phyloP scores from a whole-genome alignment of 2,888 invertebrate species.

The Candidula unifasciata region DNA sequence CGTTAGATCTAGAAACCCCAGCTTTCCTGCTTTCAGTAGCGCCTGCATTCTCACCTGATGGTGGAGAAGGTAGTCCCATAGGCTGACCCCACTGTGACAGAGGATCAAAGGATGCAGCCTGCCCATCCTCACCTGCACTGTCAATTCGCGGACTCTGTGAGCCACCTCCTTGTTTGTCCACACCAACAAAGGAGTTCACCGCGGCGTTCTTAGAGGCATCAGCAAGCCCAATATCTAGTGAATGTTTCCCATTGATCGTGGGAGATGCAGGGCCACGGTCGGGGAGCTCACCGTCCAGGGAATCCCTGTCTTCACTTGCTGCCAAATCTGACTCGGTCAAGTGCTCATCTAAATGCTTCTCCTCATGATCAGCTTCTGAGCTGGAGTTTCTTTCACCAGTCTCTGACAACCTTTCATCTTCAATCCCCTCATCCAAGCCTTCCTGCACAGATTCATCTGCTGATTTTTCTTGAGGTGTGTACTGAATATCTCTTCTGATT shows the following conservation, averaged over 20 bases:
- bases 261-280: conserved; percentile 55
- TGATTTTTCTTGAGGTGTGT: conserved; percentile 50
- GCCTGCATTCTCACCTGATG: conserved; percentile 64
- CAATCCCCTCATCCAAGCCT: conserved; percentile 44
- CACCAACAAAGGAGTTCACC: conserved; percentile 58
- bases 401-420: too few relatives aligned
- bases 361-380: conserved; percentile 59
- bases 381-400: conserved; percentile 57
- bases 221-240: background rate
- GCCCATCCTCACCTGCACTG: conserved; percentile 53
- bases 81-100: conserved; percentile 93
- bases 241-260: conserved; percentile 16
- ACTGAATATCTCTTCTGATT: conserved; percentile 57
- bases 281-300: conserved; percentile 60
- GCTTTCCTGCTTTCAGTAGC: conserved; percentile 76
- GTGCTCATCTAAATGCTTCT: conserved; percentile 58
- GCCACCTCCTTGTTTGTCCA: conserved; percentile 12
- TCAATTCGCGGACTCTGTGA: background rate
- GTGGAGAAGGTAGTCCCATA: conserved; percentile 87
- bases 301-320: conserved; percentile 59
- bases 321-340: background rate
- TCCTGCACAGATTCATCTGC: conserved; percentile 50
- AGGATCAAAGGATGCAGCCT: conserved; percentile 66
- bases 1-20: conserved; percentile 47
- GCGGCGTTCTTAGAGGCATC: background rate